Evolutionary conservation across 2,888 invertebrate genomes (phyloP).

Genomic region (Leptodirus hochenwartii): DNA sequence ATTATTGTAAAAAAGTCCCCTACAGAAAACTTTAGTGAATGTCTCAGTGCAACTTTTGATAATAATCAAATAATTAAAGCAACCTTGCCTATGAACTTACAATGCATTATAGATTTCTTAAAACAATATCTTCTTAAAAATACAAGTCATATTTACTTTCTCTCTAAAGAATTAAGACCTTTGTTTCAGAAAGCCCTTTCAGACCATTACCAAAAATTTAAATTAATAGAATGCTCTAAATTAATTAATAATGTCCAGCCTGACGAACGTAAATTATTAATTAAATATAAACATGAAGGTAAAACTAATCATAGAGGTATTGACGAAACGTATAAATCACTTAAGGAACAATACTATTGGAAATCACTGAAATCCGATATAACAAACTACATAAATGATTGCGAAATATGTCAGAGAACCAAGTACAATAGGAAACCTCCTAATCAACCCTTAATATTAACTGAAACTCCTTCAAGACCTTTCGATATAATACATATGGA

Average conservation of each 20-base stretch:
- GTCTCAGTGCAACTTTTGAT: too few relatives aligned
- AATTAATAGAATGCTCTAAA: conserved; percentile 7
- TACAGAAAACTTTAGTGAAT: too few relatives aligned
- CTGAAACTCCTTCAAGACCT: conserved; percentile 7
- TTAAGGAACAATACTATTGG: conserved; percentile 11
- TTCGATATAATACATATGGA: conserved; percentile 8
- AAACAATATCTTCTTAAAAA: conserved; percentile 1
- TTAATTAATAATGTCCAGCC: conserved; percentile 7
- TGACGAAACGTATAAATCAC: conserved; percentile 10
- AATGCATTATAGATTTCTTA: conserved; percentile 1
- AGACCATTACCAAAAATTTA: not conserved
- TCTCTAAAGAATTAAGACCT: conserved; percentile 2
- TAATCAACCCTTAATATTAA: conserved; percentile 6
- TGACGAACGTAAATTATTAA: conserved; percentile 8
- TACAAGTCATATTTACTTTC: not conserved
- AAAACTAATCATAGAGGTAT: conserved; percentile 12
- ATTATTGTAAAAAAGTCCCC: too few relatives aligned
- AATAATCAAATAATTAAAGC: too few relatives aligned
- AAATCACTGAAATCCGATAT: conserved; percentile 7
- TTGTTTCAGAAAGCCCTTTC: not conserved
- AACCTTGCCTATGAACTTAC: too few relatives aligned
- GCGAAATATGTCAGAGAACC: conserved; percentile 5
- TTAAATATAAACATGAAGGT: conserved; percentile 10
- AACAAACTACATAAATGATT: conserved; percentile 6
- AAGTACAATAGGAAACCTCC: conserved; percentile 9